Conservation (phyloP, 2,113 vertebrate species). For the Alligator sinensis region DNA sequence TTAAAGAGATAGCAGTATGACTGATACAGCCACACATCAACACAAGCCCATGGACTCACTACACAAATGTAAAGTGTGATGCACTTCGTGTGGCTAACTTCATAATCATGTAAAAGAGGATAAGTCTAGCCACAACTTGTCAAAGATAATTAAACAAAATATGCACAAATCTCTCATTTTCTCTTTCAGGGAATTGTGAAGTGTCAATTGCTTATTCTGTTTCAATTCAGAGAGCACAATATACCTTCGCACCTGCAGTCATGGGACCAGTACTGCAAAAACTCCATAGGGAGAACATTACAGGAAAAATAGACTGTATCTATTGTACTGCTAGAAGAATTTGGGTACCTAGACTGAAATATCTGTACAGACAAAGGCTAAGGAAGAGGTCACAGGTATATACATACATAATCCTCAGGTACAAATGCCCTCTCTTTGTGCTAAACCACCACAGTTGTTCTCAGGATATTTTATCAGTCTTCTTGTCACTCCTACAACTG, state of each 20-base stretch:
- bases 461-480: constrained; percentile 57
- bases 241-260: neutral
- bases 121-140: neutral
- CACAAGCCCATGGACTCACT: neutral
- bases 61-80: neutral
- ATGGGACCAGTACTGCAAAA: neutral
- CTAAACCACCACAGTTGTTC: constrained; percentile 51
- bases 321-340: neutral
- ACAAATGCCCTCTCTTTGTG: neutral
- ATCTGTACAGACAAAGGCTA: neutral
- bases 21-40: neutral
- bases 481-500: constrained; percentile 59
- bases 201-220: neutral
- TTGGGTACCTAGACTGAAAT: neutral
- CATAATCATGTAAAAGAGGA: neutral
- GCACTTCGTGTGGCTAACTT: neutral
- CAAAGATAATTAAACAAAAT: neutral
- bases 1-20: neutral
- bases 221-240: neutral
- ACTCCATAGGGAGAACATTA: neutral
- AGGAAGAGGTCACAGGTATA: neutral
- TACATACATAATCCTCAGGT: neutral
- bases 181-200: too few species aligned
- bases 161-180: neutral
- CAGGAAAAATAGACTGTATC: constrained; percentile 10